phyloP scores from a whole-genome alignment of 64 coral and sea anemone species.

The Exaiptasia diaphana region DNA sequence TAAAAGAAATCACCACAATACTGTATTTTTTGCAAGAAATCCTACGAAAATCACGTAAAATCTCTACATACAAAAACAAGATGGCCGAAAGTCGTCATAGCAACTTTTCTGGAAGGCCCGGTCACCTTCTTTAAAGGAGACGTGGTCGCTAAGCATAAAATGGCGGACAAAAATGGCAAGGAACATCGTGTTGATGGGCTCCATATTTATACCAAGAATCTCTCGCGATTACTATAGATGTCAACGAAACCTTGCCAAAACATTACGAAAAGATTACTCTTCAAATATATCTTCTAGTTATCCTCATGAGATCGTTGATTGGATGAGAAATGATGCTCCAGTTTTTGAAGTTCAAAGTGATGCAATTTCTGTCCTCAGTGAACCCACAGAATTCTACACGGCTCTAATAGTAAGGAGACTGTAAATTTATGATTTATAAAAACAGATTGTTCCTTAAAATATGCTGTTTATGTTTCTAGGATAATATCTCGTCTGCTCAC shows the following conservation, averaged over 20 bases:
- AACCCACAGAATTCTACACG: slow-evolving; percentile 60
- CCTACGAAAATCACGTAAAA: not conserved
- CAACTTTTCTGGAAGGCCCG: slow-evolving; percentile 11
- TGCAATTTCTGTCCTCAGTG: slow-evolving; percentile 63
- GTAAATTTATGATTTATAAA: not conserved
- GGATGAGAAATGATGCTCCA: slow-evolving; percentile 71
- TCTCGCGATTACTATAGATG: not conserved
- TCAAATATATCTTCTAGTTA: slow-evolving; percentile 11
- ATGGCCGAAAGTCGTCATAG: slow-evolving; percentile 22
- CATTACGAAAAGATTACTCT: slow-evolving; percentile 4
- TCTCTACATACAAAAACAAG: not conserved
- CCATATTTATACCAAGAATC: not conserved
- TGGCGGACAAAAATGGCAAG: not conserved
- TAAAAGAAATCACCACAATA: no score
- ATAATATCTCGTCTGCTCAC: slow-evolving; percentile 71
- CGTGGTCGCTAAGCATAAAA: not conserved
- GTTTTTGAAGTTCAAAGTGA: slow-evolving; percentile 50
- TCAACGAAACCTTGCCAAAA: not conserved
- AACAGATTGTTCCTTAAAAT: not conserved
- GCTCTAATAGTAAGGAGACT: slow-evolving; percentile 52
- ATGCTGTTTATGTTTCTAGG: slow-evolving; percentile 19
- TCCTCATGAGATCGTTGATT: slow-evolving; percentile 53
- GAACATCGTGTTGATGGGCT: not conserved
- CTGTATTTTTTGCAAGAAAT: slow-evolving; percentile 15
- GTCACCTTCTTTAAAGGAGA: not conserved